A percentile compares a stretch with the other conserved stretches of the same genome.
phyloP scores from a whole-genome alignment of 2,888 invertebrate genomes.

The Cryptosula pallasiana region DNA sequence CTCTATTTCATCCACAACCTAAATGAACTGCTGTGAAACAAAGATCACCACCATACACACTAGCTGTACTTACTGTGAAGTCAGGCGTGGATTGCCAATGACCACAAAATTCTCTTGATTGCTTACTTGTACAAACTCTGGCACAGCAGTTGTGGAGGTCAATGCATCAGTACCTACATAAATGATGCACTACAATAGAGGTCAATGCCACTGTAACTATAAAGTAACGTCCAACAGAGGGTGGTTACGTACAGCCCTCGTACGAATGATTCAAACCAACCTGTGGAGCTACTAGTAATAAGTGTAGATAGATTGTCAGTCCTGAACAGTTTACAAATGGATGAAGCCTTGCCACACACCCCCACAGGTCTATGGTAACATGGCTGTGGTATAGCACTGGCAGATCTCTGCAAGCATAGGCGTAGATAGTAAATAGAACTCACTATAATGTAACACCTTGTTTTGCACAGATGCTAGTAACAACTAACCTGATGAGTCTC shows the following conservation, averaged over 20 bases:
- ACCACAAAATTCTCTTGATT: slow-evolving; percentile 39
- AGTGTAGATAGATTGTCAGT: slow-evolving; percentile 39
- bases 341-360: slow-evolving; percentile 7
- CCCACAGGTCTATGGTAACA: slow-evolving; percentile 4
- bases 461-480: too few species aligned
- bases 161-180: slow-evolving; percentile 45
- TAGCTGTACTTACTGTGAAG: slow-evolving; percentile 37
- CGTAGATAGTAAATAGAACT: too few species aligned
- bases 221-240: too few species aligned
- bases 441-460: too few species aligned
- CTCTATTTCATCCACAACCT: too few species aligned
- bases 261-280: too few species aligned
- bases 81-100: slow-evolving; percentile 41
- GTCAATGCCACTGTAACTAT: too few species aligned
- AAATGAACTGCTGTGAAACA: too few species aligned
- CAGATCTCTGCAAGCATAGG: background rate
- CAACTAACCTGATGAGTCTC: background rate
- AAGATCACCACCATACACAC: too few species aligned
- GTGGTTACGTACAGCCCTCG: too few species aligned
- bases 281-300: slow-evolving; percentile 35
- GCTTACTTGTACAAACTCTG: slow-evolving; percentile 43
- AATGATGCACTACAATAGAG: too few species aligned
- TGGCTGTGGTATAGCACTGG: slow-evolving; percentile 10
- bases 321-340: slow-evolving; percentile 35
- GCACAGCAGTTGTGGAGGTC: slow-evolving; percentile 34